Conservation (phyloP, 2,113 vertebrate genomes). For the Aythya baeri region DNA sequence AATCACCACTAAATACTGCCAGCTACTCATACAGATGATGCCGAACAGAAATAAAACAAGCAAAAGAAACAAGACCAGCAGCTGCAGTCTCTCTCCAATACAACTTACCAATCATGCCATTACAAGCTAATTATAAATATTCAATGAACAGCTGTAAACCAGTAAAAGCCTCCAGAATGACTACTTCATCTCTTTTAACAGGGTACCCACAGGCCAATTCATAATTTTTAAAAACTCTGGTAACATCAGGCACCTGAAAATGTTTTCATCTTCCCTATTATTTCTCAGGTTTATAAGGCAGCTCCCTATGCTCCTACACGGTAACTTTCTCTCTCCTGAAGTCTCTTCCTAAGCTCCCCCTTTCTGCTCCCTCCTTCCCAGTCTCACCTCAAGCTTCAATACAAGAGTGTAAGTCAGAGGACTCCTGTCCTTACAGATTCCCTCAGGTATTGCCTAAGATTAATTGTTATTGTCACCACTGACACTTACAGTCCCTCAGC, state of each 20-base stretch:
- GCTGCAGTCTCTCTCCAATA: neutral
- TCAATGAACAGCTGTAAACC: neutral
- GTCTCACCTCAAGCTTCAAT: neutral
- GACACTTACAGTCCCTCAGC: accelerated
- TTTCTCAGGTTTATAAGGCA: neutral
- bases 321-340: neutral
- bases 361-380: accelerated
- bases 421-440: neutral
- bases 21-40: neutral
- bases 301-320: neutral
- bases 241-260: neutral
- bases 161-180: neutral
- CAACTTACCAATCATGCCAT: neutral
- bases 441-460: neutral
- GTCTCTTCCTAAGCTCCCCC: neutral
- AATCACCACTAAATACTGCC: neutral
- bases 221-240: neutral
- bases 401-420: neutral
- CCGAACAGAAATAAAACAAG: neutral
- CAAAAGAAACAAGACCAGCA: neutral
- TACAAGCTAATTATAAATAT: neutral
- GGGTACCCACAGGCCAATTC: neutral
- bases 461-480: neutral
- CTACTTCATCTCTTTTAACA: neutral
- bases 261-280: neutral